Evolutionary conservation across 2,888 invertebrate genomes (phyloP).

Genomic region (Leucophora obtusa): DNA sequence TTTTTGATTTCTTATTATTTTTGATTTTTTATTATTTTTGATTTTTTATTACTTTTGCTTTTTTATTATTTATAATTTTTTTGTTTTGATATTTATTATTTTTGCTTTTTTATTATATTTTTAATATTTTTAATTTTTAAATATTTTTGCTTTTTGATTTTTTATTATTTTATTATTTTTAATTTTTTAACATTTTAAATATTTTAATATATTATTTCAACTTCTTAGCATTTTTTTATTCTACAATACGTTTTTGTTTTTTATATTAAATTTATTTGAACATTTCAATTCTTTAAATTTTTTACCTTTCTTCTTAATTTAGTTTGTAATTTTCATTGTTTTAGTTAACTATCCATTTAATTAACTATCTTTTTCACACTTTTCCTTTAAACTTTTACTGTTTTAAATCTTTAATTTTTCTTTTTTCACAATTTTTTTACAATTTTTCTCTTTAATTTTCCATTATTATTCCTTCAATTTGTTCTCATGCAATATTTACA

Average conservation of each 20-base stretch:
- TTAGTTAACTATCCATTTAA: background rate
- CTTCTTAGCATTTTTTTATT: too few species aligned
- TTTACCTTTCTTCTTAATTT: background rate
- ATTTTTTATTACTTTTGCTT: too few species aligned
- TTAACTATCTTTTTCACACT: background rate
- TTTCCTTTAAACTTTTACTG: background rate
- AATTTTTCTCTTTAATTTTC: slow-evolving; percentile 19
- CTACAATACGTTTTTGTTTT: too few species aligned
- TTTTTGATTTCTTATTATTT: too few species aligned
- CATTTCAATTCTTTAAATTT: too few species aligned
- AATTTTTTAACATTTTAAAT: background rate
- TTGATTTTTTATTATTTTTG: too few species aligned
- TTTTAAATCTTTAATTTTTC: background rate
- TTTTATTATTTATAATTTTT: too few species aligned
- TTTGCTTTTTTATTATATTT: background rate
- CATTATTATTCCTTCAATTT: slow-evolving; percentile 27
- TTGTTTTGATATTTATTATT: too few species aligned
- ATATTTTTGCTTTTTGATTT: background rate
- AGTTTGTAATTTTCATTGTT: background rate
- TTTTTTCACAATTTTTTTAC: slow-evolving; percentile 14
- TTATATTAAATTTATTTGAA: too few species aligned
- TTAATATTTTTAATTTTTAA: too few species aligned
- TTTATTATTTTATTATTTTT: background rate
- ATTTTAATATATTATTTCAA: too few species aligned
- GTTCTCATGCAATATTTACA: slow-evolving; percentile 34